Conservation (phyloP, 37 sponge, comb jelly and placozoan genomes). For the Bolinopsis microptera region DNA sequence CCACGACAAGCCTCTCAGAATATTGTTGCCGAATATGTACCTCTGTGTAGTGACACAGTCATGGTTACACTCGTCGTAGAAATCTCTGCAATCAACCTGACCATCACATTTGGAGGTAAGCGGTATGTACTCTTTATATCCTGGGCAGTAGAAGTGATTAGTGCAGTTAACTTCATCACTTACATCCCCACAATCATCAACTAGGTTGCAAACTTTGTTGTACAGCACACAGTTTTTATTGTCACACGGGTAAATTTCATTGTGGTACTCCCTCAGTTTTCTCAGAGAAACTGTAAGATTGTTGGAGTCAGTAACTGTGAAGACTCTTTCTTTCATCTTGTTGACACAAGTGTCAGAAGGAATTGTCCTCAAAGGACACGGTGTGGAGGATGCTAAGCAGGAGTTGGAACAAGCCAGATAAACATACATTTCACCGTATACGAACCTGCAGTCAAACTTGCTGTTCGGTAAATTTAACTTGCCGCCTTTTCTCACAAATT, state of each 20-base stretch:
- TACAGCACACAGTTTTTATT: background rate
- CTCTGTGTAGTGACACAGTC: background rate
- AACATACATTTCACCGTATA: background rate
- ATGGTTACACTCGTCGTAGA: background rate
- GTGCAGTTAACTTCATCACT: background rate
- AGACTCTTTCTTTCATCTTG: background rate
- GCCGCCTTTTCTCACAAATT: no score
- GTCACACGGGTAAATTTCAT: background rate
- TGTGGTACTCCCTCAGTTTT: background rate
- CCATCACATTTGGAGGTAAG: background rate
- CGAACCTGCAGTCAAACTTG: background rate
- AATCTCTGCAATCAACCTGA: background rate
- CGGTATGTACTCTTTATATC: background rate
- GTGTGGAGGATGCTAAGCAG: background rate
- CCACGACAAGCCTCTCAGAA: background rate
- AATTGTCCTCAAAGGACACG: background rate
- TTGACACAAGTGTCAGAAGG: background rate
- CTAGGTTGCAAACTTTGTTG: conserved; percentile 8
- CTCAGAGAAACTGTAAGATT: background rate
- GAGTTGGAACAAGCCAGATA: background rate
- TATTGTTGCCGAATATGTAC: background rate
- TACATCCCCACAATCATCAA: conserved; percentile 13
- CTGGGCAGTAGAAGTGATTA: background rate
- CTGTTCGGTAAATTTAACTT: no score
- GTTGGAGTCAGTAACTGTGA: background rate